Conservation (phyloP, 2,113 vertebrate genomes). For the Daboia siamensis region DNA sequence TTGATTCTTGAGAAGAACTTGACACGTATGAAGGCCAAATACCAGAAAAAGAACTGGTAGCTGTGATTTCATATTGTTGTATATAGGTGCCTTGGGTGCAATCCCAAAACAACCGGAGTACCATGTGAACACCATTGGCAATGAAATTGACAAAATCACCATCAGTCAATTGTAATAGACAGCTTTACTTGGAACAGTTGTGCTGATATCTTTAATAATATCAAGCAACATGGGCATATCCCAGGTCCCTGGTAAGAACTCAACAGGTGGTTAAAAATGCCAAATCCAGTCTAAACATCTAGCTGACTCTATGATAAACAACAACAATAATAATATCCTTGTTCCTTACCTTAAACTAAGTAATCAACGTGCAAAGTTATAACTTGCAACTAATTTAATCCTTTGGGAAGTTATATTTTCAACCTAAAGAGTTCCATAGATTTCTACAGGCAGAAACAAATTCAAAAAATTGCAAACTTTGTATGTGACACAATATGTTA, state of each 20-base stretch:
- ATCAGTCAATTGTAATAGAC: background rate
- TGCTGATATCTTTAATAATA: background rate
- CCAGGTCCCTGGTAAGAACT: background rate
- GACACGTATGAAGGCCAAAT: background rate
- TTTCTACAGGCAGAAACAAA: background rate
- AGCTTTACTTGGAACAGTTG: background rate
- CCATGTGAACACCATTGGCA: background rate
- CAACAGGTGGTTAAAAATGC: background rate
- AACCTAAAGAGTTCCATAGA: background rate
- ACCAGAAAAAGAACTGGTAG: background rate
- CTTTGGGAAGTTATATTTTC: background rate
- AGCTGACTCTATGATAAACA: background rate
- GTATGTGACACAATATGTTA: constrained; percentile 10
- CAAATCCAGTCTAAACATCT: background rate
- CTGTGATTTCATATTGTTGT: background rate
- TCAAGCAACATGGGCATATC: background rate
- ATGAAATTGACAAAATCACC: background rate
- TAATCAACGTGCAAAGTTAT: background rate
- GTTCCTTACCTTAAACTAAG: constrained; percentile 33
- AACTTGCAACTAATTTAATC: background rate
- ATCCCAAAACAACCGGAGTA: background rate
- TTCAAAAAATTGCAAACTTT: background rate
- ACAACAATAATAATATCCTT: background rate
- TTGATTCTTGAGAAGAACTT: background rate
- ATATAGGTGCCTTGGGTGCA: background rate